Evolutionary conservation across 2,888 invertebrate genomes (phyloP).

Genomic region (Phrixothrix hirtus): DNA sequence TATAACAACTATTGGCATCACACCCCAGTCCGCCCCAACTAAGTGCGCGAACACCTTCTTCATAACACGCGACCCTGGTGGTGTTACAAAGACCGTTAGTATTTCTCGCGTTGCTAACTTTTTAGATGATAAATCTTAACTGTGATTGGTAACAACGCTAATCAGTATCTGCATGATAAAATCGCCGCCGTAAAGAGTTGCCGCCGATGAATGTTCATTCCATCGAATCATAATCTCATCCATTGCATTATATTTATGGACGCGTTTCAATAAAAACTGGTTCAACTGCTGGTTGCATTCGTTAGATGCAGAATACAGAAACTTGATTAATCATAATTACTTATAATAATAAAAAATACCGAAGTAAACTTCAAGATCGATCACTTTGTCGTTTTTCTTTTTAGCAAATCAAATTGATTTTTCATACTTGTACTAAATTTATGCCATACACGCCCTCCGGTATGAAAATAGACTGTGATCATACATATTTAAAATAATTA

Average conservation of each 20-base stretch:
- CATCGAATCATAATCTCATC: slow-evolving; percentile 29
- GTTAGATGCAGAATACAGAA: slow-evolving; percentile 13
- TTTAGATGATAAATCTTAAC: slow-evolving; percentile 16
- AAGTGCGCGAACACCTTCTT: slow-evolving; percentile 41
- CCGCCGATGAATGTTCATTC: slow-evolving; percentile 23
- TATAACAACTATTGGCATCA: slow-evolving; percentile 40
- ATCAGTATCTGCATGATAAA: too few relatives aligned
- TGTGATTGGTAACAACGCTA: slow-evolving; percentile 12
- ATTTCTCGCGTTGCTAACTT: slow-evolving; percentile 8
- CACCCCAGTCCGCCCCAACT: slow-evolving; percentile 42
- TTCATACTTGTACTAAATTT: too few relatives aligned
- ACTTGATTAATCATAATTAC: too few relatives aligned
- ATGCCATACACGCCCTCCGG: too few relatives aligned
- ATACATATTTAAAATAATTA: too few relatives aligned
- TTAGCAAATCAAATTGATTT: too few relatives aligned
- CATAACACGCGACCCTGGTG: slow-evolving; percentile 36
- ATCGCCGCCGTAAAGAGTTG: slow-evolving; percentile 31
- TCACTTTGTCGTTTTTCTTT: too few relatives aligned
- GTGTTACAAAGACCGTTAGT: slow-evolving; percentile 26
- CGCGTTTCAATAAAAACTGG: slow-evolving; percentile 26
- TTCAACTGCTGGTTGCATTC: slow-evolving; percentile 16
- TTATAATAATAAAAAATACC: too few relatives aligned
- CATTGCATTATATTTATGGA: slow-evolving; percentile 31
- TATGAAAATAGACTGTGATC: too few relatives aligned
- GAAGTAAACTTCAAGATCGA: too few relatives aligned